A percentile compares a stretch with the other conserved stretches of the same genome.
Conservation (phyloP, 1,140 invertebrate genomes). For the Drosophila parabipectinata region DNA sequence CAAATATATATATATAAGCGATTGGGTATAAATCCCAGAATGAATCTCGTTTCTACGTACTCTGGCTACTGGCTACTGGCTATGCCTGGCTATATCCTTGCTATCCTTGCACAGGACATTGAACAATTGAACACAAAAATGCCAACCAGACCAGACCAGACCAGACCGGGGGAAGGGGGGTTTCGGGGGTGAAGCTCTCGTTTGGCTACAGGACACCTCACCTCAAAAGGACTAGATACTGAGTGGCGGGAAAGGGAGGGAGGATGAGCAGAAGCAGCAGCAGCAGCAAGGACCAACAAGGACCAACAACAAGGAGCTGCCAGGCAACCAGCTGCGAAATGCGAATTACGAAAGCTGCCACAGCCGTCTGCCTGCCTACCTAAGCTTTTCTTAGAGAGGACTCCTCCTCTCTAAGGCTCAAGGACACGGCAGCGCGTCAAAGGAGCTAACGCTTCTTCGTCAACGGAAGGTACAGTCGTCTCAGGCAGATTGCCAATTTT, state of each 20-base stretch:
- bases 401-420: constrained; percentile 11
- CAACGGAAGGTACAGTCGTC: constrained; percentile 27
- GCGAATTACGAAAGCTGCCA: constrained; percentile 6
- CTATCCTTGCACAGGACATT: constrained; percentile 52
- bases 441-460: constrained; percentile 15
- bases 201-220: constrained; percentile 49
- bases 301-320: background rate
- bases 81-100: background rate
- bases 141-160: constrained; percentile 11
- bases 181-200: constrained; percentile 2
- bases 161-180: background rate
- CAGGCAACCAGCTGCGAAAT: constrained; percentile 41
- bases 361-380: constrained; percentile 41
- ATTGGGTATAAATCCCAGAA: background rate
- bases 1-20: background rate
- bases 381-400: constrained; percentile 45
- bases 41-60: background rate
- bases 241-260: constrained; percentile 1
- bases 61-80: background rate
- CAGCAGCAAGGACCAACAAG: background rate
- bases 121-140: constrained; percentile 62
- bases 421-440: constrained; percentile 32
- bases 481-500: background rate
- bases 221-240: constrained; percentile 17
- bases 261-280: background rate